A percentile compares a stretch with the other conserved stretches of the same genome.
Evolutionary conservation across 1,140 invertebrate genomes (phyloP).

Genomic region (Penaeus indicus): DNA sequence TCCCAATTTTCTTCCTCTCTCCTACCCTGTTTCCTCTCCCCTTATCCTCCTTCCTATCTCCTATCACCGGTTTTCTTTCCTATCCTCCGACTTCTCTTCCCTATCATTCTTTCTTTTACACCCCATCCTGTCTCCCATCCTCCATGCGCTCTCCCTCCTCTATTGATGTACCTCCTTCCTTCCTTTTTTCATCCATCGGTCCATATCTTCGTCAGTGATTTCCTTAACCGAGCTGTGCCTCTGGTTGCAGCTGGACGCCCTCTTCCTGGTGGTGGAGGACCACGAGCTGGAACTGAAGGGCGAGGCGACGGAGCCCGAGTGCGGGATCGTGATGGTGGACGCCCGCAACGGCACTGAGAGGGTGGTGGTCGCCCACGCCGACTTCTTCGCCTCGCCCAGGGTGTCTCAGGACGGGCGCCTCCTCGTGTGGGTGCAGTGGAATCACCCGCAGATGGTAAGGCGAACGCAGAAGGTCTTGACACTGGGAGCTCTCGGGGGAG

Average conservation of each 20-base stretch:
- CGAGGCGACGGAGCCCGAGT: not conserved
- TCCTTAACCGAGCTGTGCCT: not conserved
- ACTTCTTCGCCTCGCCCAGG: constrained; percentile 50
- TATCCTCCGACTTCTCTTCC: not conserved
- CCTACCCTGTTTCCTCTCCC: not conserved
- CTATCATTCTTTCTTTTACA: no score
- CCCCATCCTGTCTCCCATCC: no score
- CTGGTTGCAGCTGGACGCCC: constrained; percentile 17
- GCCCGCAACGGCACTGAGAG: constrained; percentile 21
- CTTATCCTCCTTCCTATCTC: no score
- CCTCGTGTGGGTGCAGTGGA: constrained; percentile 53
- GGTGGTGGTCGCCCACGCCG: constrained; percentile 35
- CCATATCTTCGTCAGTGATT: not conserved
- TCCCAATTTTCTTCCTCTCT: not conserved
- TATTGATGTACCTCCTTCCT: no score
- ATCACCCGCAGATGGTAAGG: constrained; percentile 44
- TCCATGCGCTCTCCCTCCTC: no score
- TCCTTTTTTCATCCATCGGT: no score
- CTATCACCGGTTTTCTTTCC: not conserved
- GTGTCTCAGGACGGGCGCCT: constrained; percentile 36
- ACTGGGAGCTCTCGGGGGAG: not conserved
- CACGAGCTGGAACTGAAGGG: not conserved
- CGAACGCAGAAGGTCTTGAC: not conserved
- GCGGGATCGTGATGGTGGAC: constrained; percentile 40
- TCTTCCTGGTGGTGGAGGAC: constrained; percentile 42